Evolutionary conservation across 2,888 invertebrate species (phyloP).

Genomic region (Stegana nigrithorax): DNA sequence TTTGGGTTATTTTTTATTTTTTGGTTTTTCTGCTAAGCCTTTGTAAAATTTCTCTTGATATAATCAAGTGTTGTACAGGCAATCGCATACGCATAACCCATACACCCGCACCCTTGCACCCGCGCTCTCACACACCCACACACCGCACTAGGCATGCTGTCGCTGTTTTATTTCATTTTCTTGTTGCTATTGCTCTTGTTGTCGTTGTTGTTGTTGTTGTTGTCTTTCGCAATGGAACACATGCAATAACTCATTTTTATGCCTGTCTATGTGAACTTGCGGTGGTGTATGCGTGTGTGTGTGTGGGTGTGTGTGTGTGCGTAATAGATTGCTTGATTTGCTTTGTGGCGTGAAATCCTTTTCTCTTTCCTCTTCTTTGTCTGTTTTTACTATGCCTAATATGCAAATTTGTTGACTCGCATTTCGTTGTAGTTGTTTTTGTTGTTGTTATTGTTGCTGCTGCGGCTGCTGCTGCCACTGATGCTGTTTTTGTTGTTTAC

Average conservation of each 20-base stretch:
- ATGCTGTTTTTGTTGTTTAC: too few relatives aligned
- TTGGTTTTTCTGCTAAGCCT: slow-evolving; percentile 21
- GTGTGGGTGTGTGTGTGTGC: slow-evolving; percentile 2
- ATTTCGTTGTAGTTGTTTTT: too few relatives aligned
- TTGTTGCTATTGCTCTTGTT: too few relatives aligned
- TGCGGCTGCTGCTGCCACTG: too few relatives aligned
- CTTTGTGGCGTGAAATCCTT: slow-evolving; percentile 55
- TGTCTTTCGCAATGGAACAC: slow-evolving; percentile 31
- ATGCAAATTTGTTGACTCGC: slow-evolving; percentile 60
- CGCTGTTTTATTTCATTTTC: slow-evolving; percentile 23
- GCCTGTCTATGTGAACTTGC: slow-evolving; percentile 1
- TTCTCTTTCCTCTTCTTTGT: slow-evolving; percentile 38
- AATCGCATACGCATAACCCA: too few relatives aligned
- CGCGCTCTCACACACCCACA: too few relatives aligned
- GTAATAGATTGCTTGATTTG: slow-evolving; percentile 53
- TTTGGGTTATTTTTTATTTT: slow-evolving; percentile 1
- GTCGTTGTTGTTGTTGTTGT: not conserved
- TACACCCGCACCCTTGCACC: slow-evolving; percentile 24
- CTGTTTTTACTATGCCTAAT: slow-evolving; percentile 37
- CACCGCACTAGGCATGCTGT: too few relatives aligned
- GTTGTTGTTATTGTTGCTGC: too few relatives aligned
- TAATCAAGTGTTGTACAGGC: slow-evolving; percentile 56
- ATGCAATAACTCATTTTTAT: slow-evolving; percentile 55
- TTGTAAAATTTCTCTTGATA: slow-evolving; percentile 42
- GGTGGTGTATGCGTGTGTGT: not conserved